Percentiles rank a stretch among this genome's conserved stretches.
Evolutionary conservation across 2,113 vertebrate genomes (phyloP).

Genomic region (Zingel zingel): DNA sequence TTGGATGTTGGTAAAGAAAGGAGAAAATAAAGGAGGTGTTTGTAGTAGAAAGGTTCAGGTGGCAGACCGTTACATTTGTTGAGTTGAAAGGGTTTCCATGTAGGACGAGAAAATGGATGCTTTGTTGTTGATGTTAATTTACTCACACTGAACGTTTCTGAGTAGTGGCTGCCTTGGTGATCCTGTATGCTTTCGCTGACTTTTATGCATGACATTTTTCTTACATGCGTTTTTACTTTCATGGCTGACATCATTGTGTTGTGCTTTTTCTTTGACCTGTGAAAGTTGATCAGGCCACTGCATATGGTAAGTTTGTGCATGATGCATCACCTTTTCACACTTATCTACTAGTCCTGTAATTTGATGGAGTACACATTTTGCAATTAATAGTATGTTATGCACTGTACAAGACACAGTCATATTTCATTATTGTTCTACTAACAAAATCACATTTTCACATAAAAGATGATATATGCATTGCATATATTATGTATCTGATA

Average conservation of each 20-base stretch:
- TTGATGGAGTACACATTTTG: not conserved
- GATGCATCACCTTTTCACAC: slow-evolving; percentile 44
- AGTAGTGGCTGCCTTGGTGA: slow-evolving; percentile 50
- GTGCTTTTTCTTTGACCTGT: slow-evolving; percentile 80
- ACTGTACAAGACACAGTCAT: not conserved
- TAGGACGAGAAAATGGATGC: slow-evolving; percentile 41
- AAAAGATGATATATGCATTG: slow-evolving; percentile 5
- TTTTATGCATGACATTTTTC: slow-evolving; percentile 56
- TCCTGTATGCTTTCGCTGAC: slow-evolving; percentile 53
- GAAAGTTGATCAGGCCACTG: slow-evolving; percentile 87
- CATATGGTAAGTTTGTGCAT: slow-evolving; percentile 86
- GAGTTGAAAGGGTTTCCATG: slow-evolving; percentile 23
- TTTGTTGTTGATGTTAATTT: not conserved
- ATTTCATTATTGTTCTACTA: not conserved
- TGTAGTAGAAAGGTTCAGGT: not conserved
- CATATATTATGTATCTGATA: slow-evolving; percentile 23
- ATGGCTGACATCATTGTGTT: slow-evolving; percentile 77
- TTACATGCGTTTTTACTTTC: slow-evolving; percentile 64
- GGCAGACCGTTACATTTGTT: not conserved
- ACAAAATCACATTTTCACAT: not conserved
- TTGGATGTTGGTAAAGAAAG: not conserved
- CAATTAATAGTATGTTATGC: not conserved
- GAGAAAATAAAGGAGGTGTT: not conserved
- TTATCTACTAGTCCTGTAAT: not conserved
- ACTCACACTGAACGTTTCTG: slow-evolving; percentile 7